Conservation (phyloP, 2,888 invertebrate genomes). For the Clepsis dumicolana region DNA sequence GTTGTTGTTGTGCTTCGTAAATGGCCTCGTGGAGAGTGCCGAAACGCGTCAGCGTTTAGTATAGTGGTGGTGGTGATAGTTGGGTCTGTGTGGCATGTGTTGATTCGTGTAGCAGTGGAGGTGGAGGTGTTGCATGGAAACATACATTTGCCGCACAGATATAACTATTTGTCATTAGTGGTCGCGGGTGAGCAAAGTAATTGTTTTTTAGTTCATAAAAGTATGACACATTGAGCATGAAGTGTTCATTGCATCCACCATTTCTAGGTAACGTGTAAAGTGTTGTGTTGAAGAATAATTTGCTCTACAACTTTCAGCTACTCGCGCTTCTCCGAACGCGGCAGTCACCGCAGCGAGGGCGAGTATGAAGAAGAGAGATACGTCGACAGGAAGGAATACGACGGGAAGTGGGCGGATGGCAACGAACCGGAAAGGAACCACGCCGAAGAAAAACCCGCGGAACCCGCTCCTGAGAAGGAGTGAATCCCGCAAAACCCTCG, state of each 20-base stretch:
- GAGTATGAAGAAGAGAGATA: conserved; percentile 84
- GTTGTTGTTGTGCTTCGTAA: no score
- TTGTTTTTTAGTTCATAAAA: no score
- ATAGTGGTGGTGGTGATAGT: no score
- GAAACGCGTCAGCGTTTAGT: no score
- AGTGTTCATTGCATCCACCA: not conserved
- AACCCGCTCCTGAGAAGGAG: conserved; percentile 70
- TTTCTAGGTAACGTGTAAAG: conserved; percentile 13
- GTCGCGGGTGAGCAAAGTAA: no score
- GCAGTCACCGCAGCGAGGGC: conserved; percentile 82
- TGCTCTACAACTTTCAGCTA: conserved; percentile 59
- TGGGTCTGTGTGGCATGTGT: no score
- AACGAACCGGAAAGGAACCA: conserved; percentile 77
- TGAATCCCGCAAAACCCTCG: conserved; percentile 49
- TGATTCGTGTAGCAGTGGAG: no score
- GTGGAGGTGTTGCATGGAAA: no score
- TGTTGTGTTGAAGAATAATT: conserved; percentile 31
- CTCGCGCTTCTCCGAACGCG: conserved; percentile 79
- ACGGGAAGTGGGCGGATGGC: conserved; percentile 89
- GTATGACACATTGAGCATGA: no score
- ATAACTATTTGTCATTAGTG: no score
- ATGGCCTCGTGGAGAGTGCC: no score
- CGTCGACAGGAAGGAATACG: conserved; percentile 88
- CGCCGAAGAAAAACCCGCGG: conserved; percentile 72
- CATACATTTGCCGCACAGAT: no score